These are phyloP conservation scores for Lithobates sylvaticus DNA, from an alignment of 2,797 vertebrate genomes.

Conservation along the genomic window DNA sequence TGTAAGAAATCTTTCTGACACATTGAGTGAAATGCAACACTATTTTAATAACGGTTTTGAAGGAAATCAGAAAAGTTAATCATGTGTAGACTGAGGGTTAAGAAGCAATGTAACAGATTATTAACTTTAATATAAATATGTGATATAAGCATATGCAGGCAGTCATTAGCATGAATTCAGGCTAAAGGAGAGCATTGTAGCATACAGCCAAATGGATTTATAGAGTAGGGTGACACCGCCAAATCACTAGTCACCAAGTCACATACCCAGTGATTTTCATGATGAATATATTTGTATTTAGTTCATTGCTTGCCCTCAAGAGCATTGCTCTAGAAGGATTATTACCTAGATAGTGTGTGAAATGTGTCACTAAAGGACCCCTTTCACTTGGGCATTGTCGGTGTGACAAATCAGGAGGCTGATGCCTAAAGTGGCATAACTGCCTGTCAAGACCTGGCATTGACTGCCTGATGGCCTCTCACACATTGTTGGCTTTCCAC, in stretches of 20 bases:
- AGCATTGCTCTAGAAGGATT: background rate
- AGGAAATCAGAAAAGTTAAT: slow-evolving; percentile 99
- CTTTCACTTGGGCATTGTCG: background rate
- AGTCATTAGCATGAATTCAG: slow-evolving; percentile 98
- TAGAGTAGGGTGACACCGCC: slow-evolving; percentile 67
- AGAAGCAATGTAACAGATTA: slow-evolving; percentile 99
- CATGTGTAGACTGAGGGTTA: slow-evolving; percentile 99
- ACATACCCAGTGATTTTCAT: slow-evolving; percentile 70
- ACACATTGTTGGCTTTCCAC: no score
- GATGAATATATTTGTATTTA: background rate
- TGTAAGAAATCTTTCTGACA: slow-evolving; percentile 91
- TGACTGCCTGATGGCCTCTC: no score
- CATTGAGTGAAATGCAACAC: slow-evolving; percentile 92
- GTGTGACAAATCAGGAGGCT: no score
- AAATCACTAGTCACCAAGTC: slow-evolving; percentile 71
- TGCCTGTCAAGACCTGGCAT: no score
- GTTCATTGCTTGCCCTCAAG: background rate
- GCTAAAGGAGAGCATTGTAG: slow-evolving; percentile 88
- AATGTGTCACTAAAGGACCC: background rate
- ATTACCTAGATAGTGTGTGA: background rate
- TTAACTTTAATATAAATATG: slow-evolving; percentile 99
- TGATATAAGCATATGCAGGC: slow-evolving; percentile 99
- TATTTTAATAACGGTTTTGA: slow-evolving; percentile 97
- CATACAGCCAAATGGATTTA: slow-evolving; percentile 72
- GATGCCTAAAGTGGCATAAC: no score